Base-by-base conservation (phyloP, 2,797 vertebrate genomes). In the Manis javanica region DNA sequence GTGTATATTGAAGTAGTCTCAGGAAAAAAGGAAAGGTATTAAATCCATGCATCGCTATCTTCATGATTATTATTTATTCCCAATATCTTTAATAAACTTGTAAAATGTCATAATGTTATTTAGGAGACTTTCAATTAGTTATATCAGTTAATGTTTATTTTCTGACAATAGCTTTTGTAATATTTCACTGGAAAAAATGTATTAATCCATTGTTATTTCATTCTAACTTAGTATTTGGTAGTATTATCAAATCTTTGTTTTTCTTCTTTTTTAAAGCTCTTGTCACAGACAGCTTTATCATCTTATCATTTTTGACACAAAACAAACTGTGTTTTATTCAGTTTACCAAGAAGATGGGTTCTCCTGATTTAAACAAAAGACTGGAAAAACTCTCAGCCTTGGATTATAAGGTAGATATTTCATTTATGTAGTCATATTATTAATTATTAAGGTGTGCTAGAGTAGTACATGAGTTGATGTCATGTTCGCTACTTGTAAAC, bases 261-360 rank as follows among this genome's bases (percentile, higher is more conserved):
- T 97, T 91, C 86, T 98, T 96, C 98, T 98, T 86, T 91, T 98
- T 96, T 98, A 68, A 98, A 99, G 99, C 99, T 97, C 97, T 99
- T 98, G 98, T 99, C 95, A 98, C 98, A 31, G 99, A 99, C 72
- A 98, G 95, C 98, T 99, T 99, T 98, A 99, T 99, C 97, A 98
- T 99, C 98, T 98, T 99, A 98, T 99, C 99, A 88, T 99, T 99
- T 98, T 98, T 99, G 98, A 99, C 99, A 98, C 98, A 98, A 97
- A 99, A 98, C 98, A 99, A 99, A 79, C 99, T 99, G 98, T 99
- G 99, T 96, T 99, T 99, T 90, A 98, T 99, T 98, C 99, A 99
- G 96, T 99, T 99, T 98, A 97, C 99, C 97, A 99, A 98, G 98
- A 99, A 98, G 97, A 98, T 98, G 98, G 98, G 98, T 98, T 99